Evolutionary conservation across 92 coral and sea anemone genomes (phyloP).

Genomic region (Phymanthus crucifer): DNA sequence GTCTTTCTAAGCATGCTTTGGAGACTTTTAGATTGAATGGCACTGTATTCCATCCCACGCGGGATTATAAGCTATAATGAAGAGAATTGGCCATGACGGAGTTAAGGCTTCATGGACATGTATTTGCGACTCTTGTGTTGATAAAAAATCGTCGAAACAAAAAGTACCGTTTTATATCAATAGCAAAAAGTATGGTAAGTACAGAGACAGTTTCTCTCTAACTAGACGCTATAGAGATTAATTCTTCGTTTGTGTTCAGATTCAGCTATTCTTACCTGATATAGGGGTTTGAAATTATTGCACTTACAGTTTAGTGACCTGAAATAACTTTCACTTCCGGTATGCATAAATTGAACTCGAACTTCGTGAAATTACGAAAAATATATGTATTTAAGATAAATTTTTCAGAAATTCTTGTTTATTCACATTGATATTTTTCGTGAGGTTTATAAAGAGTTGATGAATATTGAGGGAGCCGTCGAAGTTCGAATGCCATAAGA

Average conservation of each 20-base stretch:
- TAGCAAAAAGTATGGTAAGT: constrained; percentile 31
- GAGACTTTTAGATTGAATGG: neutral
- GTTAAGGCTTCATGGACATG: neutral
- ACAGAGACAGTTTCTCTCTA: neutral
- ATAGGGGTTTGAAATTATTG: neutral
- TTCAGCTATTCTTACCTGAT: neutral
- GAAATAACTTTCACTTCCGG: neutral
- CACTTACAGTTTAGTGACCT: neutral
- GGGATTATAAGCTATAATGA: neutral
- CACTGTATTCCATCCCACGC: neutral
- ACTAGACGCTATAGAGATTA: neutral
- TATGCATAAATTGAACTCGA: neutral
- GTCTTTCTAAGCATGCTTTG: neutral
- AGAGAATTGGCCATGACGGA: neutral
- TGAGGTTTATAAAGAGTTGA: no score
- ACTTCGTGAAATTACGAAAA: neutral
- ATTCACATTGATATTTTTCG: neutral
- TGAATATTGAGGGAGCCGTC: neutral
- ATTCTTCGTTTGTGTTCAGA: neutral
- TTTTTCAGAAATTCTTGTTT: neutral
- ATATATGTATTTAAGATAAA: neutral
- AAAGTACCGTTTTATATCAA: constrained; percentile 32
- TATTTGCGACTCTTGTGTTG: constrained; percentile 19
- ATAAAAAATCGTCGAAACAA: constrained; percentile 8
- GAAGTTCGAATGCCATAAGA: neutral